A percentile compares a stretch with the other conserved stretches of the same genome.
Conservation (phyloP, 2,888 invertebrate genomes). For the Strigamia transsilvanica region DNA sequence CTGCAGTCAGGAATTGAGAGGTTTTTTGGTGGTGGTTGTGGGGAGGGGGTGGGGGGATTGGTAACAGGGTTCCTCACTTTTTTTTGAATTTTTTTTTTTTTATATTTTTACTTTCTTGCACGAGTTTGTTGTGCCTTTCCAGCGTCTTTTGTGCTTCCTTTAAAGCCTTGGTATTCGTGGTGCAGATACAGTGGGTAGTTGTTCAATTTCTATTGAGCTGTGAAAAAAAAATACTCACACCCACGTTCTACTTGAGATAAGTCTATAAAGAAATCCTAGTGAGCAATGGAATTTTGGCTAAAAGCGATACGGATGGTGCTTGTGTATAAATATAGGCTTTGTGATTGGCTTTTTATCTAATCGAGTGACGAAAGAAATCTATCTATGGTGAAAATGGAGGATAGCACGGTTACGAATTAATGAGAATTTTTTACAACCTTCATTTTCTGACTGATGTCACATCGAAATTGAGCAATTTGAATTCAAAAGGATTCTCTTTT, state of each 20-base stretch:
- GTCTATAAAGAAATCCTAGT: constrained; percentile 24
- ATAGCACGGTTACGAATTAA: background rate
- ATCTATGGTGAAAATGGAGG: background rate
- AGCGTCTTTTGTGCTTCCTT: constrained; percentile 4
- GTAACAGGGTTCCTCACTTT: background rate
- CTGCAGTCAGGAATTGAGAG: background rate
- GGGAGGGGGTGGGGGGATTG: too few species aligned
- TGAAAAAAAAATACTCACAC: constrained; percentile 38
- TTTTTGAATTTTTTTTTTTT: background rate
- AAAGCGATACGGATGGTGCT: constrained; percentile 32
- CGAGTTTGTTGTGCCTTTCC: constrained; percentile 33
- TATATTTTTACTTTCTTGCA: background rate
- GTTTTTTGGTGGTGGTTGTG: background rate
- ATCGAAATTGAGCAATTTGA: constrained; percentile 27
- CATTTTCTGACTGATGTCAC: constrained; percentile 33
- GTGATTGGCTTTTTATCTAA: constrained; percentile 29
- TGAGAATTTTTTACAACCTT: background rate
- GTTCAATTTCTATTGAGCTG: constrained; percentile 46
- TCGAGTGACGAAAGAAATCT: constrained; percentile 1
- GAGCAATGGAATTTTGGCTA: constrained; percentile 42
- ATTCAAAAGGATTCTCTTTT: background rate
- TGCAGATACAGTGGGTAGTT: constrained; percentile 34
- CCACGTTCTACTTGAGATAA: constrained; percentile 17
- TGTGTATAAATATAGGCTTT: constrained; percentile 22
- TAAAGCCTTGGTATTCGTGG: constrained; percentile 27